Evolutionary conservation across 1,140 invertebrate genomes (phyloP), one percentile per base, ranked within the genome.

Genomic region (Temnothorax longispinosus): DNA sequence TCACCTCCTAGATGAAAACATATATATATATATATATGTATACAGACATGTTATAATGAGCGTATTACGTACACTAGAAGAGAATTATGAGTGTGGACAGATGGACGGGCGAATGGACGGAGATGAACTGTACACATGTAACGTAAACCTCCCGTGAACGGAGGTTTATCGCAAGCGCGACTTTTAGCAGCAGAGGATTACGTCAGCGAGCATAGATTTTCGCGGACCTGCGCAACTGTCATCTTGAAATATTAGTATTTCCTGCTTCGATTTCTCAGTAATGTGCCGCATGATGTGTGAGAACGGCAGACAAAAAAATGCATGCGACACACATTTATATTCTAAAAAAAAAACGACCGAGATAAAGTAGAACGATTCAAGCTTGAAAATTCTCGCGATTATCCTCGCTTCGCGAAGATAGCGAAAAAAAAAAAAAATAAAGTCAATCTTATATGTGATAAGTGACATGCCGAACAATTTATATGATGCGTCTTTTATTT

Each of bases 151-250:
- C 4, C 18, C 52, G 44, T 56, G 77, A 76, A 88, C 82, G 50
- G 71, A 82, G 86, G 56, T 90, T 88, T 84, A 88, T 71, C 85
- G 64, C 50, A 86, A 75, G 72, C 72, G 85, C 80, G 86, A 82
- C 50, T 69, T 69, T 27, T 27, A 27, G 27, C 27, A 69, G 76
- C 62, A 74, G 71, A 64, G 35, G 72, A 8, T 76, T 67, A 85
- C 80, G 64, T 88, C 84, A 91, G 74, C 75, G 81, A 71, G 84
- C 81, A 86, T 88, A 88, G 90, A 93, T 91, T 90, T 93, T 93
- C 88, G 92, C 89, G 84, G 93, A 91, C 90, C 93, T 93, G 93
- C 92, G 92, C 62, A 90, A 72, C 92, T 93, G 87, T 85, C 41
- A 94, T 90, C 90, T 89, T 87, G 50, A 50, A 72, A 69, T 56